Percentiles rank a stretch among this genome's conserved stretches.
These are phyloP conservation scores for Sebastes wilsoni DNA, from an alignment of 2,797 vertebrate genomes.

Conservation along the genomic window DNA sequence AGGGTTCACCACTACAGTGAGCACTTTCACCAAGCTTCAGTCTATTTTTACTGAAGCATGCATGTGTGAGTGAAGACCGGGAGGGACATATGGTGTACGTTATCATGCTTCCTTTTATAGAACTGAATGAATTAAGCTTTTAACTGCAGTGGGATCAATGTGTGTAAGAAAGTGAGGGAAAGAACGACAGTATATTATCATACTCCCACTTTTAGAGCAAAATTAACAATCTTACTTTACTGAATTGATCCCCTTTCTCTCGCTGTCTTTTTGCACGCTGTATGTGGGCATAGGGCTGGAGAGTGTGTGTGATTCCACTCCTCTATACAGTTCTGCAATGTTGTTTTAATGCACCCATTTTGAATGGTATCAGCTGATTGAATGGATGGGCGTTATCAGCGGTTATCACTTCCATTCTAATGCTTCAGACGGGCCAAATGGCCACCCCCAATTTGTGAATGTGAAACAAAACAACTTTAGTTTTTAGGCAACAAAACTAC, in stretches of 20 bases:
- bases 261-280: not conserved
- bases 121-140: slow-evolving; percentile 12
- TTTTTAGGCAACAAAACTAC: too few species aligned
- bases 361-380: not conserved
- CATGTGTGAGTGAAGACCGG: slow-evolving; percentile 3
- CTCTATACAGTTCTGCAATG: slow-evolving; percentile 25
- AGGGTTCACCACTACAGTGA: not conserved
- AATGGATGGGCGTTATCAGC: not conserved
- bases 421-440: too few species aligned
- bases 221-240: not conserved
- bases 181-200: not conserved
- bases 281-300: not conserved
- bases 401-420: not conserved
- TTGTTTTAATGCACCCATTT: not conserved
- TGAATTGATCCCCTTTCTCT: not conserved
- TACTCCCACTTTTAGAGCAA: not conserved
- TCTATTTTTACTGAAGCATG: slow-evolving; percentile 29
- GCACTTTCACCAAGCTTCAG: slow-evolving; percentile 3
- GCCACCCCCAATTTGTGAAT: too few species aligned
- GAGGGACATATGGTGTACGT: not conserved
- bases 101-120: slow-evolving; percentile 15
- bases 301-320: not conserved
- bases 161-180: not conserved
- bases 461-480: too few species aligned
- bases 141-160: not conserved